A percentile compares a stretch with the other conserved stretches of the same genome.
phyloP scores from a whole-genome alignment of 2,113 vertebrate genomes.

The Diphyllodes magnificus region DNA sequence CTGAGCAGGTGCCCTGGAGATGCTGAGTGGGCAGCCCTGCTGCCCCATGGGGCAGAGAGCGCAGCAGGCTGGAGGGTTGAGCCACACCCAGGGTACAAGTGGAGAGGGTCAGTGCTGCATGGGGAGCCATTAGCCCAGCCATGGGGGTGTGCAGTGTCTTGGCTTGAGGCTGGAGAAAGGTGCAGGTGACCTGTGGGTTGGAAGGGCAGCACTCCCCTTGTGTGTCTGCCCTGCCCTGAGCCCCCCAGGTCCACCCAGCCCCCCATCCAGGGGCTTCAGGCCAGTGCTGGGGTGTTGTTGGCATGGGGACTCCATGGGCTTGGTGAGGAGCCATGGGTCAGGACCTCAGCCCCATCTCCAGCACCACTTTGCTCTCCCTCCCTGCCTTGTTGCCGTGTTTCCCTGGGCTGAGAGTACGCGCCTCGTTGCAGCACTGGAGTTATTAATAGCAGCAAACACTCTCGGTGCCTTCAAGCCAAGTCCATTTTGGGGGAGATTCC shows the following conservation, averaged over 20 bases:
- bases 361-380: neutral
- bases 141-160: fast-evolving
- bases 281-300: neutral
- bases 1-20: neutral
- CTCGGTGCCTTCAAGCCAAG: neutral
- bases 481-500: neutral
- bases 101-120: neutral
- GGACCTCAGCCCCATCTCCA: neutral
- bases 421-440: neutral
- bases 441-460: neutral
- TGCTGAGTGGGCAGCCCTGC: neutral
- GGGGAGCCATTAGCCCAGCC: neutral
- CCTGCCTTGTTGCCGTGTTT: neutral
- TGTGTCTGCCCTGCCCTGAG: neutral
- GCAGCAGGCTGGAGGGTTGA: neutral
- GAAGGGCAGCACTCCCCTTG: neutral
- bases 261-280: neutral
- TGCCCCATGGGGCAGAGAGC: neutral
- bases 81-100: fast-evolving
- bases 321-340: fast-evolving
- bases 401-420: fast-evolving
- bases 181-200: neutral
- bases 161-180: neutral
- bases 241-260: too few relatives aligned
- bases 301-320: neutral